phyloP scores from a whole-genome alignment of 2,797 vertebrate species.

The Schizopygopsis malacanthus region DNA sequence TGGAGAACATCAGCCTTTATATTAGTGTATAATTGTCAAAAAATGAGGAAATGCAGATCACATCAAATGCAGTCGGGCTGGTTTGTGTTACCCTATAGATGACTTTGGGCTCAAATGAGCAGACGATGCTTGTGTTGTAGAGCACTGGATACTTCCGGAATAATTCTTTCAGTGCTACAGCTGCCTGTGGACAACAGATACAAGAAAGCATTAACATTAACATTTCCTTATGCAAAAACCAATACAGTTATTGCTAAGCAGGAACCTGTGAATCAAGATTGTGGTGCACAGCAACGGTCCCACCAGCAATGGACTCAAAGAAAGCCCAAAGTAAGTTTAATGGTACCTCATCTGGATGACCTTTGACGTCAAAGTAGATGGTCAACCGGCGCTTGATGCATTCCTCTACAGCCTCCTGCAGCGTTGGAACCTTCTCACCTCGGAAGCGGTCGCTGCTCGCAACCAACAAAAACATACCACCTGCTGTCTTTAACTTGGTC shows the following conservation, averaged over 20 bases:
- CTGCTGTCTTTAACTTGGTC: background rate
- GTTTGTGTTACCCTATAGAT: slow-evolving; percentile 89
- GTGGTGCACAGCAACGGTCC: background rate
- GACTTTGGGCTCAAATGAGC: slow-evolving; percentile 94
- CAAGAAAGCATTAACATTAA: background rate
- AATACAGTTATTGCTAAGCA: background rate
- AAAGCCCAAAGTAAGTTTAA: slow-evolving; percentile 29
- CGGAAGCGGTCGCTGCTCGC: slow-evolving; percentile 80
- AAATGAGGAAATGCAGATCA: background rate
- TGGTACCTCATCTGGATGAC: slow-evolving; percentile 88
- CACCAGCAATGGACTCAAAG: background rate
- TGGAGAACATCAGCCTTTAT: slow-evolving; percentile 60
- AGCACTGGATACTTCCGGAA: slow-evolving; percentile 87
- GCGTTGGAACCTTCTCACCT: slow-evolving; percentile 89
- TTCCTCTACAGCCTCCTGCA: slow-evolving; percentile 90
- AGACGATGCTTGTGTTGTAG: slow-evolving; percentile 93
- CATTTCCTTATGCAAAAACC: background rate
- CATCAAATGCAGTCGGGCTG: background rate
- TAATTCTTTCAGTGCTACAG: slow-evolving; percentile 83
- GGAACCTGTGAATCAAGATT: background rate
- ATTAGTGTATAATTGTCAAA: background rate
- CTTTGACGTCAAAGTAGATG: slow-evolving; percentile 97
- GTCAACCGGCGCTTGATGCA: slow-evolving; percentile 84
- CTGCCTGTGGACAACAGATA: slow-evolving; percentile 78
- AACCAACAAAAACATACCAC: slow-evolving; percentile 22